These are phyloP conservation scores for Gandaritis pyraliata DNA, from an alignment of 2,888 invertebrate genomes.

Conservation along the genomic window DNA sequence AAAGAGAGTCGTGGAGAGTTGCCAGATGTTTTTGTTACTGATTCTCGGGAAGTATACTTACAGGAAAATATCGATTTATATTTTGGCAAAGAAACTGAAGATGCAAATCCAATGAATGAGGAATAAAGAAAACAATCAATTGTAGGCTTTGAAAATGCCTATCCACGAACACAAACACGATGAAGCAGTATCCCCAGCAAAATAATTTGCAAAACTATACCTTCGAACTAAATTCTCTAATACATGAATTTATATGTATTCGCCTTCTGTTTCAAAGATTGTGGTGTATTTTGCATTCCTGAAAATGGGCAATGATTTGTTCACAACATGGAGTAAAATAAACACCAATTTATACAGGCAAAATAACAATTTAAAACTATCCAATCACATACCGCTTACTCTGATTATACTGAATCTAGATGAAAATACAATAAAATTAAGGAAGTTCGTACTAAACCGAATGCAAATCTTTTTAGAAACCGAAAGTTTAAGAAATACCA, in stretches of 20 bases:
- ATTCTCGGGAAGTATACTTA: background rate
- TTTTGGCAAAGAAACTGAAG: background rate
- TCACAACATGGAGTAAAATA: constrained; percentile 9
- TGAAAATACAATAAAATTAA: too few species aligned
- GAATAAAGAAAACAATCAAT: background rate
- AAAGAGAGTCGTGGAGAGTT: background rate
- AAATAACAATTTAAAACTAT: background rate
- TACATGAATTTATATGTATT: constrained; percentile 50
- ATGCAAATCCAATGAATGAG: background rate
- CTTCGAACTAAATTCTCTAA: constrained; percentile 32
- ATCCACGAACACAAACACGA: constrained; percentile 42
- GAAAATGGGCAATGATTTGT: constrained; percentile 55
- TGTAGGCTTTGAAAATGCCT: background rate
- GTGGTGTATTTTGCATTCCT: constrained; percentile 68
- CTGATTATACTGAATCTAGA: too few species aligned
- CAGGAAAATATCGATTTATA: too few species aligned
- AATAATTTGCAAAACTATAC: constrained; percentile 41
- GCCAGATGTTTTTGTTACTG: background rate
- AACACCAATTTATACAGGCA: constrained; percentile 1
- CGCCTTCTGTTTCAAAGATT: constrained; percentile 68
- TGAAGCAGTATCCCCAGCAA: constrained; percentile 52
- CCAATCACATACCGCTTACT: too few species aligned
- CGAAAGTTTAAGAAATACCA: too few species aligned
- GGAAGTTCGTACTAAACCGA: background rate
- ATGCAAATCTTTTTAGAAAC: background rate